Conservation (phyloP, 2,888 invertebrate species). For the Epinotia bilunana region DNA sequence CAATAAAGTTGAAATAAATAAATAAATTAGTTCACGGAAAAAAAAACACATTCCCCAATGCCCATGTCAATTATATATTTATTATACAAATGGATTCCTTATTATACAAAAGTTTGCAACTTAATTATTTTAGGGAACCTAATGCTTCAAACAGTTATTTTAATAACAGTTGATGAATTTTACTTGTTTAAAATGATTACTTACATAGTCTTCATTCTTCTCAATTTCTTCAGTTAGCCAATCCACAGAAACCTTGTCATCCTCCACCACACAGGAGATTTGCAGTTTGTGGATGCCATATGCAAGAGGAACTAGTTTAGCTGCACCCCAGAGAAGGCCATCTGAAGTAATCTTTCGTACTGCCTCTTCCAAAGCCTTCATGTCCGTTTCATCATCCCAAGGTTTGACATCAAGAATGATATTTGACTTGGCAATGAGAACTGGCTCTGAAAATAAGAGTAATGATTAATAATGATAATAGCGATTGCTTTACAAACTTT, state of each 20-base stretch:
- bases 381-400: slow-evolving; percentile 96
- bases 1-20: no score
- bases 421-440: slow-evolving; percentile 96
- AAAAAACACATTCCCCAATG: no score
- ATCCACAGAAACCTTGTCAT: slow-evolving; percentile 97
- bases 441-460: slow-evolving; percentile 87
- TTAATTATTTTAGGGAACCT: no score
- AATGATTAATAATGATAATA: neutral
- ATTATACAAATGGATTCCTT: no score
- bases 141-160: no score
- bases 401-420: slow-evolving; percentile 98
- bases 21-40: no score
- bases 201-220: slow-evolving; percentile 91
- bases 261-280: slow-evolving; percentile 96
- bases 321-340: slow-evolving; percentile 97
- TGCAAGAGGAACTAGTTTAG: slow-evolving; percentile 95
- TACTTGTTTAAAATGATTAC: slow-evolving; percentile 53
- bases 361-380: slow-evolving; percentile 91
- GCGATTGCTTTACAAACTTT: neutral
- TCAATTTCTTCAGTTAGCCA: slow-evolving; percentile 94
- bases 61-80: no score
- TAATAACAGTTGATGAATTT: neutral
- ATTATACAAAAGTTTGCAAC: no score
- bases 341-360: slow-evolving; percentile 92
- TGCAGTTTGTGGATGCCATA: slow-evolving; percentile 97